Conservation (phyloP, 1,140 invertebrate species). For the Lerema accius region DNA sequence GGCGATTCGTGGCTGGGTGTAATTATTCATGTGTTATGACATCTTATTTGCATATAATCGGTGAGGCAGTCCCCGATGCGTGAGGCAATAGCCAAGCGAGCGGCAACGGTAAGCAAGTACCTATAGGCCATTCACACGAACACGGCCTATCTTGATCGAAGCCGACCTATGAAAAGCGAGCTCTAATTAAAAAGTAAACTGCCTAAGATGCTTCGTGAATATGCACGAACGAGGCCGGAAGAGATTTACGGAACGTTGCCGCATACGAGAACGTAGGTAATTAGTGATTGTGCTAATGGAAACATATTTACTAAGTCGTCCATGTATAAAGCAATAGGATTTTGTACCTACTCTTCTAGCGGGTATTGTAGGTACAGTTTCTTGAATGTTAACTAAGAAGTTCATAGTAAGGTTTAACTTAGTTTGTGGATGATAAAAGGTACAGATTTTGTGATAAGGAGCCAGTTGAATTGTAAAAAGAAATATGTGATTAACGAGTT, state of each 20-base stretch:
- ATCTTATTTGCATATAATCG: slow-evolving; percentile 82
- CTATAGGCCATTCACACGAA: slow-evolving; percentile 80
- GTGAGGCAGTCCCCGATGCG: slow-evolving; percentile 70
- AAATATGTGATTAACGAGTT: no score
- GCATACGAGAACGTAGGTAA: slow-evolving; percentile 36
- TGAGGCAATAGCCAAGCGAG: slow-evolving; percentile 63
- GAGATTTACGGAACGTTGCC: slow-evolving; percentile 53
- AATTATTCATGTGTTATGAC: slow-evolving; percentile 83
- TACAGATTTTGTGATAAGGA: no score
- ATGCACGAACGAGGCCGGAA: slow-evolving; percentile 62
- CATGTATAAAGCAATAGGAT: no score
- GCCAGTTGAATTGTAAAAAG: no score
- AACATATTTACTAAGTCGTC: slow-evolving; percentile 30
- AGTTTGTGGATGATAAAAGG: no score
- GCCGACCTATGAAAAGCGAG: slow-evolving; percentile 77
- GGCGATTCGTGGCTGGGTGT: slow-evolving; percentile 75
- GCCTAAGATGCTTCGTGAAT: slow-evolving; percentile 68
- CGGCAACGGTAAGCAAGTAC: slow-evolving; percentile 56
- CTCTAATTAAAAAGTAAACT: slow-evolving; percentile 81
- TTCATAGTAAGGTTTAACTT: no score
- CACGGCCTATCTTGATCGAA: slow-evolving; percentile 73
- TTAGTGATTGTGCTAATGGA: slow-evolving; percentile 36
- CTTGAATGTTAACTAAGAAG: no score
- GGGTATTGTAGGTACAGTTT: no score
- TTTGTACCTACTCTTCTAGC: no score